Base-by-base conservation (phyloP, 2,888 invertebrate genomes). In the Digitonthophagus gazella region DNA sequence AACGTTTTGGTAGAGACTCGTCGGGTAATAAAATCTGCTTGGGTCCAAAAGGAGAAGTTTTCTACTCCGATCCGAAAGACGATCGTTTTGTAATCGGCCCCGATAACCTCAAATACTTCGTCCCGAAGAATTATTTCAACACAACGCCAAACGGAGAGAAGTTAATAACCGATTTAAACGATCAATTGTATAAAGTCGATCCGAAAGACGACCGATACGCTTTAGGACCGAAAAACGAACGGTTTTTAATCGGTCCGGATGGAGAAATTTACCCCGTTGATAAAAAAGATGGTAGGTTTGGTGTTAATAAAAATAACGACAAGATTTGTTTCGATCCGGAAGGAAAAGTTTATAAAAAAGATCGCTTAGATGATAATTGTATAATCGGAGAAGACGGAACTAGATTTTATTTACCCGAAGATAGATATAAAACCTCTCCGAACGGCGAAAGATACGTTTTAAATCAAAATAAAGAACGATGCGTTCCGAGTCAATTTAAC, bases 131-230 rank as follows among this genome's bases (percentile, higher is more conserved):
- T 65, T 65, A 44, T 19, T 65, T 65, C 14, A 58, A 44, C 5
- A 68, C 68, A 3, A 58, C 65, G 0, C 28, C 65, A 3, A 65
- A 68, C 15, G 68, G 68, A 14, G 61, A 64, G 16, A 64, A 58
- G 8, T 56, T 67, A 6, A 65, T 70, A 6, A 58, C 16, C 15
- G 70, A 28, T 2, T 61, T 67, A 1, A 67, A 70, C 56, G 70
- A 67, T 6, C 64, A 61, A 65, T 44, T 58, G 18, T 67, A 61
- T 54, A 57, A 54, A 22, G 58, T 67, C 1, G 67, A 70, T 22
- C 64, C 65, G n/a, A 67, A 67, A 67, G 70, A 70, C 56, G 70
- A 65, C 19, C 16, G 70, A 11, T 70, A 67, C 56, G 70, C 70
- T 14, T 55, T 65, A n/a, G 70, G 67, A 54, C 67, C 70, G 6